Base-by-base conservation (phyloP, 2,113 vertebrate genomes). In the Gobio gobio region DNA sequence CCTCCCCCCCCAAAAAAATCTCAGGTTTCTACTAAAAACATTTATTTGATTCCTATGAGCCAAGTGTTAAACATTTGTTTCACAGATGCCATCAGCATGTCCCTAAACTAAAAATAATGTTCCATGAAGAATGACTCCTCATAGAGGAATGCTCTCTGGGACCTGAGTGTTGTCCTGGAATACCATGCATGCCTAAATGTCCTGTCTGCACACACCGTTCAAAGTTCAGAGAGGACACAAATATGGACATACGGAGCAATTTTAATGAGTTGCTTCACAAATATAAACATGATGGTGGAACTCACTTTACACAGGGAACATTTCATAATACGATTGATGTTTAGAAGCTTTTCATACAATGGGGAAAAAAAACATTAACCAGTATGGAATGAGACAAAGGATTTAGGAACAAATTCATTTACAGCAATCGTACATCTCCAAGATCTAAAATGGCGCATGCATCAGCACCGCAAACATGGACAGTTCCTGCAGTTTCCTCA, bases 181-280 rank as follows among this genome's bases (percentile, higher is more conserved):
- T 33, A 84, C 3, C 12, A 20, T 22, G 1, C 58, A 47, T 56
- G 59, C 49, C 63, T 29, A 68, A 49, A n/a, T 10, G 9, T 66
- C 68, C 20, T 3, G 13, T 54, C 33, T 5, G 10, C 47, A 56
- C 47, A 59, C 58, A 63, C n/a, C 10, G 1, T 49, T 49, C 58
- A 68, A 33, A 10, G n/a, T 6, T 36, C 33, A 45, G 3, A 68
- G 14, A 59, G 4, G 18, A 61, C 12, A 58, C 14, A 8, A 18
- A 3, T 33, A 33, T 80, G 16, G 74, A 84, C 61, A 80, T 78
- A 70, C 54, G 3, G 78, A 79, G 87, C 74, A 16, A 74, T 76
- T 93, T 94, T 94, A 94, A 92, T 94, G 91, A 92, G 90, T 90
- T 88, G 56, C 88, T 92, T 86, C 89, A 92, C 90, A 92, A 93